phyloP scores from a whole-genome alignment of 2,888 invertebrate species.

The Rhorus exstirpatorius region DNA sequence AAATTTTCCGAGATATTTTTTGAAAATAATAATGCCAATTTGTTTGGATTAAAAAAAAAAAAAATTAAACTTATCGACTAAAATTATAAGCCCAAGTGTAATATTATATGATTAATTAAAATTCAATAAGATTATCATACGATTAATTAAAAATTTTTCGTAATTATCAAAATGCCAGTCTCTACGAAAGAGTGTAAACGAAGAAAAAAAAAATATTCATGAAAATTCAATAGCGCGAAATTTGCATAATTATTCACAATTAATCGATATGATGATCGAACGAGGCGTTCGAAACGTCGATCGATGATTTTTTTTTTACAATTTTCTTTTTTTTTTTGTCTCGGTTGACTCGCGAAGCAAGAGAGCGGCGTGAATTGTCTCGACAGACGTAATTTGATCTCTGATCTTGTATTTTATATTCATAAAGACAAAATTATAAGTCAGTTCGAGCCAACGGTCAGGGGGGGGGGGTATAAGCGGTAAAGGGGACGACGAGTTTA shows the following conservation, averaged over 20 bases:
- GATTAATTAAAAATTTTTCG: no score
- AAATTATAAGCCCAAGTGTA: no score
- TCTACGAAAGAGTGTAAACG: neutral
- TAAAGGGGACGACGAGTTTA: conserved; percentile 12
- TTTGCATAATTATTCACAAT: neutral
- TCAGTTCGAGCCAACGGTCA: conserved; percentile 1
- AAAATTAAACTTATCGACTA: no score
- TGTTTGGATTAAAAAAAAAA: no score
- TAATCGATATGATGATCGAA: conserved; percentile 11
- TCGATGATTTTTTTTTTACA: neutral
- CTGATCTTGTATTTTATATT: conserved; percentile 68
- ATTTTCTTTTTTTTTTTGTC: conserved; percentile 22
- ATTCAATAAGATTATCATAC: no score
- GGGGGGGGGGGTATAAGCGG: conserved; percentile 11
- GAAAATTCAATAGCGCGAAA: neutral
- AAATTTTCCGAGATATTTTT: no score
- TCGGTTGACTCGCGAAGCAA: conserved; percentile 3
- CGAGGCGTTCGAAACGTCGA: neutral
- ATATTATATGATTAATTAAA: no score
- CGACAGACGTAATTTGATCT: conserved; percentile 67
- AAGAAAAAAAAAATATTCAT: neutral
- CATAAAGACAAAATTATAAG: conserved; percentile 65
- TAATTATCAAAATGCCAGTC: no score
- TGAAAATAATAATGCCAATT: no score
- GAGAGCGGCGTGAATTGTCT: conserved; percentile 63